Conservation (phyloP, 2,888 invertebrate genomes). For the Mesoligia furuncula region DNA sequence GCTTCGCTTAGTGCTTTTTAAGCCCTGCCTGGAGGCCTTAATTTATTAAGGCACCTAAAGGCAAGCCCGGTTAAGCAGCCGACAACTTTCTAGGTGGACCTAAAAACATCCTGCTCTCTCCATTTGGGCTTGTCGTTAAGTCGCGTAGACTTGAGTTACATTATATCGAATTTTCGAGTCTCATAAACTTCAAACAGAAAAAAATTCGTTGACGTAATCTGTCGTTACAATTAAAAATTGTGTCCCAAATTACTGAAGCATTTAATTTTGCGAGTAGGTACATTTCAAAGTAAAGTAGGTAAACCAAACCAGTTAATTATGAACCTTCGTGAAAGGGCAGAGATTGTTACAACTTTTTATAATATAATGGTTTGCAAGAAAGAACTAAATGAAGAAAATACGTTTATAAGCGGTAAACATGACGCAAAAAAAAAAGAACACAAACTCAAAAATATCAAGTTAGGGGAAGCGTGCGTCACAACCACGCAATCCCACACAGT, state of each 20-base stretch:
- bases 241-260: too few species aligned
- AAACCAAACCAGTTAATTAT: not conserved
- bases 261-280: too few species aligned
- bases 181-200: not conserved
- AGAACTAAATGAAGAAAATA: not conserved
- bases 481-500: not conserved
- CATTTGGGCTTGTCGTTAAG: not conserved
- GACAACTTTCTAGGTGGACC: too few species aligned
- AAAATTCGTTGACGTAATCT: not conserved
- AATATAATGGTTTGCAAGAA: not conserved
- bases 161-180: not conserved
- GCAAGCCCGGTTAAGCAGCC: too few species aligned
- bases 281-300: too few species aligned
- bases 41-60: too few species aligned
- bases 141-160: not conserved
- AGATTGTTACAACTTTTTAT: conserved; percentile 10
- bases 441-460: not conserved
- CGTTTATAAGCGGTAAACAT: not conserved
- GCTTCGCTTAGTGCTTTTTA: too few species aligned
- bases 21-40: too few species aligned
- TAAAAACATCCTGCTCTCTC: not conserved
- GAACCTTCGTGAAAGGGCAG: conserved; percentile 7
- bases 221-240: not conserved
- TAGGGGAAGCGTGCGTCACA: too few species aligned
- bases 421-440: not conserved